phyloP scores from a whole-genome alignment of 2,888 invertebrate genomes.

The Panopea generosa region DNA sequence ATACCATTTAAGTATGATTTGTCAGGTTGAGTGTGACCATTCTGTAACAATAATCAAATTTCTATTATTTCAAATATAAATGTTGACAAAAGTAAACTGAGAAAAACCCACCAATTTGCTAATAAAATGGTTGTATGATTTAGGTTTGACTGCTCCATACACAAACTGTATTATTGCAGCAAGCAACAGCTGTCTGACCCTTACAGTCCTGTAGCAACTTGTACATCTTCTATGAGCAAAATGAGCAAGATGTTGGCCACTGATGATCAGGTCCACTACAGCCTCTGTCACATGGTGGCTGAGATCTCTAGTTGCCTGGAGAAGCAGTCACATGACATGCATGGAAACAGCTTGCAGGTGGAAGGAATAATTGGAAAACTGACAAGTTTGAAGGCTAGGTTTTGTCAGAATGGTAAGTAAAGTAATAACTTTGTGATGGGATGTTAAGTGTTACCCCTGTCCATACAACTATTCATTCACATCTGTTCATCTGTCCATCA shows the following conservation, averaged over 20 bases:
- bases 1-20: too few species aligned
- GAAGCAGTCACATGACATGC: background rate
- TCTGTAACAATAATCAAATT: too few species aligned
- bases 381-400: background rate
- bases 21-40: too few species aligned
- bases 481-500: too few species aligned
- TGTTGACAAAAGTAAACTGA: too few species aligned
- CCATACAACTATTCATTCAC: too few species aligned
- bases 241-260: background rate
- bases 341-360: background rate
- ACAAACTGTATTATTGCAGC: background rate
- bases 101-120: too few species aligned
- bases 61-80: too few species aligned
- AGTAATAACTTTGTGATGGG: too few species aligned
- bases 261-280: background rate
- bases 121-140: too few species aligned
- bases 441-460: too few species aligned
- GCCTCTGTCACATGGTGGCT: conserved; percentile 10
- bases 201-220: background rate
- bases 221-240: background rate
- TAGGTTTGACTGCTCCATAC: too few species aligned
- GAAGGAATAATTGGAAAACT: conserved; percentile 2
- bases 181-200: background rate
- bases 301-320: conserved; percentile 12
- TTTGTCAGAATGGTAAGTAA: background rate